phyloP scores from a whole-genome alignment of 2,888 invertebrate species.

The Operophtera brumata region DNA sequence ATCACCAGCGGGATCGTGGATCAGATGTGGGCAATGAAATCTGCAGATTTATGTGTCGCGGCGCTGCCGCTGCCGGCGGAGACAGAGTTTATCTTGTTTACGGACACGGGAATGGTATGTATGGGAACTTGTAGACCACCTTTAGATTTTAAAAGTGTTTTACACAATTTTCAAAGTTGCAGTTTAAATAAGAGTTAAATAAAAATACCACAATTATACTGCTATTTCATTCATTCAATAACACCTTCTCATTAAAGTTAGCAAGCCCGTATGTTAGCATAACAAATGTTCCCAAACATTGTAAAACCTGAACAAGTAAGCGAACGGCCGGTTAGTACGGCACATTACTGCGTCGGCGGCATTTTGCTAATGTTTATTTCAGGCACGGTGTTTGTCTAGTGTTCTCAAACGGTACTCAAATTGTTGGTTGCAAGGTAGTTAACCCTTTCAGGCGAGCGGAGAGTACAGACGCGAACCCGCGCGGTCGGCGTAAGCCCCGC shows the following conservation, averaged over 20 bases:
- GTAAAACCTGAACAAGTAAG: conserved; percentile 42
- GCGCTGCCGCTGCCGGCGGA: conserved; percentile 39
- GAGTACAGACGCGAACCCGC: conserved; percentile 42
- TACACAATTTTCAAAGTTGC: not conserved
- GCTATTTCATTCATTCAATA: conserved; percentile 1
- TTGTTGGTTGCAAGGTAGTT: conserved; percentile 75
- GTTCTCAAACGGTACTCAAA: conserved; percentile 74
- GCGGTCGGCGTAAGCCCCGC: conserved; percentile 64
- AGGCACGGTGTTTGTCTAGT: conserved; percentile 71
- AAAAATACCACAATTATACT: no score
- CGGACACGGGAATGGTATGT: conserved; percentile 45
- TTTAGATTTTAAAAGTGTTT: conserved; percentile 17
- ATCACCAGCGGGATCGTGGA: conserved; percentile 49
- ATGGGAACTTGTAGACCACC: conserved; percentile 24
- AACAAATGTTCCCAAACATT: conserved; percentile 19
- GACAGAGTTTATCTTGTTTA: conserved; percentile 65
- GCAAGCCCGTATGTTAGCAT: conserved; percentile 11
- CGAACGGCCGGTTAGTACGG: conserved; percentile 45
- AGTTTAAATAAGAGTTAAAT: no score
- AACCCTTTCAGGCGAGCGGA: conserved; percentile 62
- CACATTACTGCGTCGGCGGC: conserved; percentile 62
- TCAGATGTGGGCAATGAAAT: conserved; percentile 57
- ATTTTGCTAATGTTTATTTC: conserved; percentile 74
- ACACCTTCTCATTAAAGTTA: conserved; percentile 6
- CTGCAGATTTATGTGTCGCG: conserved; percentile 60